Evolutionary conservation across 1,140 invertebrate species (phyloP), one percentile per base, ranked within the genome.

Genomic region (Chelonus insularis): DNA sequence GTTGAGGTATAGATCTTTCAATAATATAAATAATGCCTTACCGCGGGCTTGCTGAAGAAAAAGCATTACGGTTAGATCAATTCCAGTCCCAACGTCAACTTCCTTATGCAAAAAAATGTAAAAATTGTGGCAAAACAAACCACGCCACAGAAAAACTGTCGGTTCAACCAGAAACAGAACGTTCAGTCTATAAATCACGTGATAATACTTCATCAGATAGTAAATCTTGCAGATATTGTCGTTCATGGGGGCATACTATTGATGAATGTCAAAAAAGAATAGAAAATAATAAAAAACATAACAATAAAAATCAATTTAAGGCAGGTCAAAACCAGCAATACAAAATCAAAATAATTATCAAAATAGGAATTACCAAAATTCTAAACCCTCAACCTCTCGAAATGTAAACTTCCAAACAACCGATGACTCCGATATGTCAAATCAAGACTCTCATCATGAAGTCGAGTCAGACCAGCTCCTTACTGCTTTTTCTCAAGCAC

Each of bases 1-100:
- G 56, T 9, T 57, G 2, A 57, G 56, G 45, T 57, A 57, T 43
- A 18, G 56, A 6, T 14, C 16, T 45, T 57, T 57, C 25, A 20
- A 25, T 12, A 45, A 14, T 11, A 56, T 56, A 9, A 56, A 39
- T 21, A 32, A 39, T 3, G 52, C 16, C 21, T 56, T 20, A 32
- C 56, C 2, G 56, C 56, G 56, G 36, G 1, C 8, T 34, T 4
- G 14, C 56, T 4, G 21, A 57, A 57, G 41, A 57, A 32, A 45
- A 47, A 16, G 41, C 41, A 21, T 56, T 56, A n/a, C 34, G 37
- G 4, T 18, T 56, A 21, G n/a, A 9, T 8, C 34, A 41, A 29
- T 39, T 14, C 3, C 2, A 16, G 5, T 16, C 9, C 5, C n/a
- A 16, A 36, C 11, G 5, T 11, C 32, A n/a, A 45, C 25, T 29